phyloP scores from a whole-genome alignment of 1,140 invertebrate genomes.

The Megalopta genalis region DNA sequence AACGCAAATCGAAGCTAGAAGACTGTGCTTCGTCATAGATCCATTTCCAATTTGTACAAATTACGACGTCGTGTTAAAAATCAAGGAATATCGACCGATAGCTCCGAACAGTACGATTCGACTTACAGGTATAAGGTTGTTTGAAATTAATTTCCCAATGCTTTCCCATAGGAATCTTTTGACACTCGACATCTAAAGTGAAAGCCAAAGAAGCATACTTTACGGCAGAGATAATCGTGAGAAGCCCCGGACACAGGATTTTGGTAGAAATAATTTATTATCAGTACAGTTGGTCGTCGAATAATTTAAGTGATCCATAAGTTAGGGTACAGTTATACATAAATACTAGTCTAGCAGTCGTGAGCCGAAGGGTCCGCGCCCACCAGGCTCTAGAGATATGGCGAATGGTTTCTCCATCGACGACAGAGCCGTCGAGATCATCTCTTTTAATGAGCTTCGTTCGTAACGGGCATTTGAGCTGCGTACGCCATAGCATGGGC shows the following conservation, averaged over 20 bases:
- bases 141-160: no score
- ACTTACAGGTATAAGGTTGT: no score
- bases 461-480: slow-evolving; percentile 68
- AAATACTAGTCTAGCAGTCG: slow-evolving; percentile 75
- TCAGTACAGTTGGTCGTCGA: slow-evolving; percentile 22
- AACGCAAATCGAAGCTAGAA: no score
- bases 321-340: slow-evolving; percentile 67
- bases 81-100: no score
- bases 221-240: no score
- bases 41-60: no score
- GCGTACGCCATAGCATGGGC: slow-evolving; percentile 84
- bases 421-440: not conserved
- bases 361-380: slow-evolving; percentile 39
- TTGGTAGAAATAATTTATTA: slow-evolving; percentile 72
- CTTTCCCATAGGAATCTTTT: no score
- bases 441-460: slow-evolving; percentile 35
- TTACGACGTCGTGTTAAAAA: no score
- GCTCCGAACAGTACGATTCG: no score
- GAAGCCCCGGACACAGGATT: not conserved
- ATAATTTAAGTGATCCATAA: slow-evolving; percentile 70
- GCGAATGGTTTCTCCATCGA: slow-evolving; percentile 15
- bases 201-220: no score
- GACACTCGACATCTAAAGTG: no score
- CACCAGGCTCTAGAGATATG: slow-evolving; percentile 57
- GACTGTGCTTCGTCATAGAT: no score